A percentile compares a stretch with the other conserved stretches of the same genome.
Conservation (phyloP, 1,140 invertebrate genomes). For the fruit fly (Drosophila melanogaster) region DNA sequence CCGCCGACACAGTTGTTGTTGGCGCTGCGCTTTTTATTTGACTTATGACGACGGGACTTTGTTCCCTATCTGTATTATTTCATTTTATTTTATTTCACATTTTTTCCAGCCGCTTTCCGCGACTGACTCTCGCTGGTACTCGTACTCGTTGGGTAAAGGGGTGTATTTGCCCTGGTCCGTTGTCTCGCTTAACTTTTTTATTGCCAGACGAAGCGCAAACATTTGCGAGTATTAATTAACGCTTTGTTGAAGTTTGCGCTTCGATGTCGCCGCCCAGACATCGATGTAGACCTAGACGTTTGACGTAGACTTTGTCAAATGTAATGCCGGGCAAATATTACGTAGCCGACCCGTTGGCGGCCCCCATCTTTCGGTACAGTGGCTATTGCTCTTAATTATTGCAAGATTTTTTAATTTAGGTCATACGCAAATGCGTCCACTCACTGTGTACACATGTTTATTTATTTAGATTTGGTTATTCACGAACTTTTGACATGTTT, state of each 20-base stretch:
- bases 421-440: too few relatives aligned
- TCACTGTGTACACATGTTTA: too few relatives aligned
- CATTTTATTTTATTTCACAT: constrained; percentile 1
- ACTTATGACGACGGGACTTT: constrained; percentile 76
- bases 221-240: constrained; percentile 83
- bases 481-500: too few relatives aligned
- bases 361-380: constrained; percentile 8
- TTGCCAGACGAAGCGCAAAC: constrained; percentile 81
- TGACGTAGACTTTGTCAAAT: constrained; percentile 45
- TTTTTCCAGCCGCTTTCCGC: constrained; percentile 11
- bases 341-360: constrained; percentile 61
- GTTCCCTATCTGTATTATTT: constrained; percentile 42
- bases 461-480: too few relatives aligned
- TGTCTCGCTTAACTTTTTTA: constrained; percentile 81
- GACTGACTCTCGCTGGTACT: constrained; percentile 40
- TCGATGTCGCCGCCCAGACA: constrained; percentile 70
- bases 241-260: constrained; percentile 82
- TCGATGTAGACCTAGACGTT: constrained; percentile 48
- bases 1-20: constrained; percentile 61
- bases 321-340: constrained; percentile 57
- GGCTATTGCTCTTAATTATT: not conserved
- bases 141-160: not conserved
- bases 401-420: not conserved
- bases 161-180: constrained; percentile 55
- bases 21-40: constrained; percentile 77